Conservation (phyloP, 2,113 vertebrate species). For the Montifringilla adamsi region DNA sequence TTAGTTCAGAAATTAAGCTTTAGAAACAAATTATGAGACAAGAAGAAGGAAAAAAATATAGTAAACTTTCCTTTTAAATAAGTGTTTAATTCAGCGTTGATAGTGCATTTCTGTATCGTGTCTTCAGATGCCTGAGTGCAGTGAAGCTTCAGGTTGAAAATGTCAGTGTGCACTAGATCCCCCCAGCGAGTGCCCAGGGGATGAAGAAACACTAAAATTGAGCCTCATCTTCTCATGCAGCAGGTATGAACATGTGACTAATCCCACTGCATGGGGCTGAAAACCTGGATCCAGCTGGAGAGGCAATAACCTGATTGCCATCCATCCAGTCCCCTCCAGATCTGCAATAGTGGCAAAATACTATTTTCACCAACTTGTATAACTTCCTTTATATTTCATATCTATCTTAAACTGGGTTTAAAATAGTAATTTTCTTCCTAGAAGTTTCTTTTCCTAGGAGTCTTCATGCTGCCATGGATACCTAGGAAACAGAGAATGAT, state of each 20-base stretch:
- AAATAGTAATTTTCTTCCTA: not conserved
- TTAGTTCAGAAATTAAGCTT: not conserved
- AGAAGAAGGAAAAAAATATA: not conserved
- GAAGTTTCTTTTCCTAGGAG: not conserved
- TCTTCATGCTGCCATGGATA: not conserved
- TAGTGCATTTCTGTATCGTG: not conserved
- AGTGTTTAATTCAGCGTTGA: fast-evolving
- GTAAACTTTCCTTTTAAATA: not conserved
- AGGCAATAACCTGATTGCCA: not conserved
- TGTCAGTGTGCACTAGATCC: too few relatives aligned
- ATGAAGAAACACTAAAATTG: not conserved
- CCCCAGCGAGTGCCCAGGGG: not conserved
- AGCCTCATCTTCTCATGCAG: not conserved
- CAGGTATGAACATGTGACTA: too few relatives aligned
- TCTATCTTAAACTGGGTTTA: not conserved
- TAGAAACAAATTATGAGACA: not conserved
- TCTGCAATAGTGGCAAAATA: not conserved
- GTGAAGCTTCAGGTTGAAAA: not conserved
- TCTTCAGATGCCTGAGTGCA: not conserved
- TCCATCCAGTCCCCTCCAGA: not conserved
- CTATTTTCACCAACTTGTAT: not conserved
- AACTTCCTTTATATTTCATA: not conserved
- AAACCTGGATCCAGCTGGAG: not conserved
- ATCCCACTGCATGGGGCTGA: not conserved
- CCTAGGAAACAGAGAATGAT: not conserved